Conservation (phyloP, 1,140 invertebrate species). For the Planococcus citri region DNA sequence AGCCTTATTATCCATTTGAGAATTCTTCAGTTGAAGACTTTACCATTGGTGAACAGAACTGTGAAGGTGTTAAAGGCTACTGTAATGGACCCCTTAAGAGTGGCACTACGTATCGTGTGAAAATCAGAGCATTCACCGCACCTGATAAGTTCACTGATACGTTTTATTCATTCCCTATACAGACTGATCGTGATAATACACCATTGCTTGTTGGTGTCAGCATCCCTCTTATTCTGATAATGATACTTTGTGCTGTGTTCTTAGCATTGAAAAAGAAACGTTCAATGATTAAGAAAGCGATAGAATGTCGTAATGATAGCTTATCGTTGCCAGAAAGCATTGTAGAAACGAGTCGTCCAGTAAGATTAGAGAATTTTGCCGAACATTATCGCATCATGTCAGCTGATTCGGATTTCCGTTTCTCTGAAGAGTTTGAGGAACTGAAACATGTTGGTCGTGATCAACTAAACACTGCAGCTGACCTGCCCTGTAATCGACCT, state of each 20-base stretch:
- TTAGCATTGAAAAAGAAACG: constrained; percentile 44
- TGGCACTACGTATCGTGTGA: constrained; percentile 78
- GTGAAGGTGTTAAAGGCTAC: constrained; percentile 49
- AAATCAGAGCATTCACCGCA: constrained; percentile 84
- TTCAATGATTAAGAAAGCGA: constrained; percentile 47
- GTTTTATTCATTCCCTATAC: constrained; percentile 70
- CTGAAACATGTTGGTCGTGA: constrained; percentile 88
- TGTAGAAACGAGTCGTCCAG: constrained; percentile 51
- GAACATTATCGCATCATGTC: constrained; percentile 93
- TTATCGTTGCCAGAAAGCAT: constrained; percentile 8
- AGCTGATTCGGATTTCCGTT: constrained; percentile 94
- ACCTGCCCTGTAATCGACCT: constrained; percentile 86
- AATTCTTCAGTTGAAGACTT: constrained; percentile 72
- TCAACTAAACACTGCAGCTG: constrained; percentile 77
- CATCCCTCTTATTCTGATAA: constrained; percentile 47
- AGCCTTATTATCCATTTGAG: constrained; percentile 80
- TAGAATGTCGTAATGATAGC: constrained; percentile 37
- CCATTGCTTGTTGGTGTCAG: constrained; percentile 62
- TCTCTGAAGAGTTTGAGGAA: constrained; percentile 97
- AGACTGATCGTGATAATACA: constrained; percentile 77
- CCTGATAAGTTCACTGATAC: constrained; percentile 87
- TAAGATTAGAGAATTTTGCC: constrained; percentile 77
- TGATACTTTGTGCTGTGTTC: constrained; percentile 42
- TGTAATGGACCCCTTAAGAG: constrained; percentile 87
- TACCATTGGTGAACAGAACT: constrained; percentile 68